These are phyloP conservation scores for Pterocles orientalis DNA, from an alignment of 2,113 vertebrate genomes.

Conservation along the genomic window DNA sequence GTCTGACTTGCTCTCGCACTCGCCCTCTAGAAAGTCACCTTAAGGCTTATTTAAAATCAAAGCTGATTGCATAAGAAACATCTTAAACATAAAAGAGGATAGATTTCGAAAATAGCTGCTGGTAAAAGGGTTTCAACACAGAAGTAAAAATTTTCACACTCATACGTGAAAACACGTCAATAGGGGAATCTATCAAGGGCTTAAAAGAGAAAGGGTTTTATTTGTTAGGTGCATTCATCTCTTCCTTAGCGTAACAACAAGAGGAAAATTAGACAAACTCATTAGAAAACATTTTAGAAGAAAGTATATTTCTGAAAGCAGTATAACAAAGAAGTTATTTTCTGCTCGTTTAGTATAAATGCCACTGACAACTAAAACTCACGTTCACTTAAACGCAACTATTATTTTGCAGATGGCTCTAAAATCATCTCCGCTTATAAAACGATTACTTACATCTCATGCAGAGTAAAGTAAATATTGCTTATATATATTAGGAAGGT, in stretches of 20 bases:
- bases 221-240: neutral
- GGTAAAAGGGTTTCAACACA: slow-evolving; percentile 6
- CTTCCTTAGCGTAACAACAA: slow-evolving; percentile 17
- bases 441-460: neutral
- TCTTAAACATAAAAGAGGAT: neutral
- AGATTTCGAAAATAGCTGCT: neutral
- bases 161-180: neutral
- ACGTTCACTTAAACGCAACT: neutral
- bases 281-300: neutral
- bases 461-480: slow-evolving; percentile 1
- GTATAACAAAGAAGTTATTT: neutral
- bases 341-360: neutral
- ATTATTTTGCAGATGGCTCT: slow-evolving; percentile 15
- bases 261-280: neutral
- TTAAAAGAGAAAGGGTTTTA: neutral
- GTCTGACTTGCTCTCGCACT: slow-evolving; percentile 13
- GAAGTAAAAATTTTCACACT: slow-evolving; percentile 6
- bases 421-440: slow-evolving; percentile 16
- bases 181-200: neutral
- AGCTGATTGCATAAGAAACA: slow-evolving; percentile 19
- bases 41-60: slow-evolving; percentile 23
- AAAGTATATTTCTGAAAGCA: neutral
- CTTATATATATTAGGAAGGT: neutral
- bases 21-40: slow-evolving; percentile 34
- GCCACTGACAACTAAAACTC: neutral